These are phyloP conservation scores for cattle (Bos taurus) DNA, from an alignment of 2,113 vertebrate species.

Conservation along the genomic window DNA sequence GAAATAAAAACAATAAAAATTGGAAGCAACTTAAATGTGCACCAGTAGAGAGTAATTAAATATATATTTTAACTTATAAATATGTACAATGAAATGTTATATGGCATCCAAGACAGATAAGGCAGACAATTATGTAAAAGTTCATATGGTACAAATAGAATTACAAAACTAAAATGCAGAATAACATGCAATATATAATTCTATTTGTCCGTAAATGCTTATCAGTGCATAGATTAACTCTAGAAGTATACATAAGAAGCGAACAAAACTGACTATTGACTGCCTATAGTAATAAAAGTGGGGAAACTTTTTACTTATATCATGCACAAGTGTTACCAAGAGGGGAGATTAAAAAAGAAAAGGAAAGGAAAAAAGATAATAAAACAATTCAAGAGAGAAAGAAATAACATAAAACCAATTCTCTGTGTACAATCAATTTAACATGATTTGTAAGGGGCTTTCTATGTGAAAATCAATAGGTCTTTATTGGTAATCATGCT, in stretches of 20 bases:
- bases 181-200: background rate
- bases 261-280: background rate
- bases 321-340: background rate
- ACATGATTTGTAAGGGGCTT: background rate
- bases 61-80: slow-evolving; percentile 17
- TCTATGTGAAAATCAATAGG: background rate
- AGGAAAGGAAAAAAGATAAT: background rate
- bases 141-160: background rate
- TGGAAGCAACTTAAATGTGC: background rate
- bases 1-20: background rate
- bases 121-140: background rate
- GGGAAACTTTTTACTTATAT: background rate
- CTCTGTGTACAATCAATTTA: background rate
- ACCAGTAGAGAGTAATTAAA: background rate
- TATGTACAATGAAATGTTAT: background rate
- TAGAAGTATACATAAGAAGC: background rate
- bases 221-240: background rate
- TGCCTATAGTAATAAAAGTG: background rate
- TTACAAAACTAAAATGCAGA: background rate
- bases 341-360: background rate
- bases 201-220: background rate
- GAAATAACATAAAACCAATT: background rate
- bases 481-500: background rate
- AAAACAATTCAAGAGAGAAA: background rate
- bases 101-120: background rate